Evolutionary conservation across 92 coral and sea anemone species (phyloP).

Genomic region (Parazoanthus atlanticus): DNA sequence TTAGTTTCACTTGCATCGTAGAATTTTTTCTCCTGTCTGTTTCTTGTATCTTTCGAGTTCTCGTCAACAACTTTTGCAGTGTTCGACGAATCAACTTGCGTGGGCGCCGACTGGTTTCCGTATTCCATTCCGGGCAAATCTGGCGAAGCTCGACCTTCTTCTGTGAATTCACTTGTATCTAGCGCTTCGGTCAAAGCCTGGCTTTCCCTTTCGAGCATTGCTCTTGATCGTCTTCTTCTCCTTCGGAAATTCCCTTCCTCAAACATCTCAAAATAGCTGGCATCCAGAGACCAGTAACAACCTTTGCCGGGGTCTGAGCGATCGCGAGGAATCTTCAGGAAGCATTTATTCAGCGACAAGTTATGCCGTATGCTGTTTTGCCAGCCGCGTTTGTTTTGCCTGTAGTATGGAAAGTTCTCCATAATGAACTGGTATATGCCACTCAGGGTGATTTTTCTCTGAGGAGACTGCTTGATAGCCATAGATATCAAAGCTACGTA

Average conservation of each 20-base stretch:
- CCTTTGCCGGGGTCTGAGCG: conserved; percentile 98
- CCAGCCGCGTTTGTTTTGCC: conserved; percentile 97
- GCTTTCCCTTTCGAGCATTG: conserved; percentile 19
- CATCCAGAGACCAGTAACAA: conserved; percentile 95
- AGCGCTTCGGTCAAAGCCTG: not conserved
- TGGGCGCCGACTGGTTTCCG: not conserved
- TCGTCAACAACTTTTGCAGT: not conserved
- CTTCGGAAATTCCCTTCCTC: conserved; percentile 97
- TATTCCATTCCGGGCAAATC: not conserved
- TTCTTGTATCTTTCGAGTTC: not conserved
- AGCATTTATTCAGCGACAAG: conserved; percentile 93
- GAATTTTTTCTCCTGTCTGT: not conserved
- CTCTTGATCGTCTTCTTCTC: conserved; percentile 76
- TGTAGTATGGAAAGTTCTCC: conserved; percentile 96
- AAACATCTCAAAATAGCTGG: conserved; percentile 94
- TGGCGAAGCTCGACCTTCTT: not conserved
- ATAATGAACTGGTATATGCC: conserved; percentile 97
- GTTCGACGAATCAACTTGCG: not conserved
- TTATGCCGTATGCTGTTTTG: conserved; percentile 98
- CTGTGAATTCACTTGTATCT: not conserved
- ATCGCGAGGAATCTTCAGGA: conserved; percentile 92
- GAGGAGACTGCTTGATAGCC: conserved; percentile 97
- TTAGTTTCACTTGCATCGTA: not conserved
- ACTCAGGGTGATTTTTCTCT: conserved; percentile 83
- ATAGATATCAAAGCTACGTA: conserved; percentile 94